Evolutionary conservation across 2,888 invertebrate species (phyloP).

Genomic region (Lithophane ornitopus): DNA sequence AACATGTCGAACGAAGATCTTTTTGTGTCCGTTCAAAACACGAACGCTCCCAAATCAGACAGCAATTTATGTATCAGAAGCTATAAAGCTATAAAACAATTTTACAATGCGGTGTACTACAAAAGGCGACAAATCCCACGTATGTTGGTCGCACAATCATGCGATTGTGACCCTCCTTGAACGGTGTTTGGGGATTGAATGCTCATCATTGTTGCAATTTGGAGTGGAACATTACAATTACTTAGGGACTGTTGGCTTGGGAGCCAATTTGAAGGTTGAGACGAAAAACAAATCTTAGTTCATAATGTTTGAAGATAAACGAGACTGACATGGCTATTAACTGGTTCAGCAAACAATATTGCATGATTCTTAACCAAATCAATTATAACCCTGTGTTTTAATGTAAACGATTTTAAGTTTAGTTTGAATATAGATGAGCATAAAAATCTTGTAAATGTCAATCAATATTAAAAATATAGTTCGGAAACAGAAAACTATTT

Average conservation of each 20-base stretch:
- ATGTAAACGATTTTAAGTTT: slow-evolving; percentile 2
- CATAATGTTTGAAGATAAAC: slow-evolving; percentile 10
- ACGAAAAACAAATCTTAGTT: slow-evolving; percentile 21
- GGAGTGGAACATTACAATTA: slow-evolving; percentile 54
- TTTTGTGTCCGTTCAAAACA: slow-evolving; percentile 53
- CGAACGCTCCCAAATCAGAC: slow-evolving; percentile 64
- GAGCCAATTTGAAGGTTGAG: slow-evolving; percentile 45
- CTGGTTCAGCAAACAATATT: slow-evolving; percentile 13
- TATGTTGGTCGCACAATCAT: slow-evolving; percentile 67
- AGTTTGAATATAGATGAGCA: background rate
- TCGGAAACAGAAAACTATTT: background rate
- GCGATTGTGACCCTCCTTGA: slow-evolving; percentile 66
- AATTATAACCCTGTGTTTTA: slow-evolving; percentile 1
- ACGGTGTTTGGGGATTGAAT: slow-evolving; percentile 63
- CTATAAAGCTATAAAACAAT: slow-evolving; percentile 69
- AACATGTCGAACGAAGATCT: slow-evolving; percentile 48
- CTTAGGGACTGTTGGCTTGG: slow-evolving; percentile 52
- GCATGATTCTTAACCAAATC: background rate
- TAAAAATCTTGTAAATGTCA: background rate
- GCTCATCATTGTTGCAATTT: slow-evolving; percentile 62
- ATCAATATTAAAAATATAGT: background rate
- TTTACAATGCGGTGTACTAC: slow-evolving; percentile 72
- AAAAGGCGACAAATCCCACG: slow-evolving; percentile 68
- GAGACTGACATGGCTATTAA: background rate
- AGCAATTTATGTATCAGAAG: slow-evolving; percentile 70